These are phyloP conservation scores for Streblospio benedicti DNA, from an alignment of 1,140 invertebrate species.

Conservation along the genomic window DNA sequence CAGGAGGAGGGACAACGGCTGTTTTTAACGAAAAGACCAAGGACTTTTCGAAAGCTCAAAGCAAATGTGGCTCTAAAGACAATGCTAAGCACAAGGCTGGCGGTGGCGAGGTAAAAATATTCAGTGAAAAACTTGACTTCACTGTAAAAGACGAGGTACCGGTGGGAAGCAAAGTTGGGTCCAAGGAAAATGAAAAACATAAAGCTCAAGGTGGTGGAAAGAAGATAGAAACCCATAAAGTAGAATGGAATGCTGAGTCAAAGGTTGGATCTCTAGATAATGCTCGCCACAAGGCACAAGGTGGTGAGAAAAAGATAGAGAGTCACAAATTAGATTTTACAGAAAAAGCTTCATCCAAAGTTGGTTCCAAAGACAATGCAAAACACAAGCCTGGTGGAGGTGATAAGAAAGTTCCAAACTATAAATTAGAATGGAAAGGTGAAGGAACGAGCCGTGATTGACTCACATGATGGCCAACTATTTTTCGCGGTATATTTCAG, in stretches of 20 bases:
- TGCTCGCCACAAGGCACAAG: conserved; percentile 19
- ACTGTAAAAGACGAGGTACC: conserved; percentile 51
- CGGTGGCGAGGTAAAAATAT: conserved; percentile 57
- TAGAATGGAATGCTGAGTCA: conserved; percentile 85
- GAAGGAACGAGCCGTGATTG: too few species aligned
- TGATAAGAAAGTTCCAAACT: conserved; percentile 68
- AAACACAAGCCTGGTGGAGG: conserved; percentile 81
- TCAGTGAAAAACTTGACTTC: conserved; percentile 83
- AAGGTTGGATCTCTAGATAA: conserved; percentile 50
- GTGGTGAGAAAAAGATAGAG: conserved; percentile 60
- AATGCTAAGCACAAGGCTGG: conserved; percentile 84
- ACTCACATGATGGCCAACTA: too few species aligned
- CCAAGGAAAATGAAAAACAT: conserved; percentile 80
- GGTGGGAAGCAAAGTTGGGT: conserved; percentile 74
- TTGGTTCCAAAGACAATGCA: conserved; percentile 75
- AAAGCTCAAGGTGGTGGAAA: conserved; percentile 83
- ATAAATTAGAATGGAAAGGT: too few species aligned
- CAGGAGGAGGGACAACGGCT: conserved; percentile 82
- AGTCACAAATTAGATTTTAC: conserved; percentile 82
- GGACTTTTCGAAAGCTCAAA: conserved; percentile 24
- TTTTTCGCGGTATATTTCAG: too few species aligned
- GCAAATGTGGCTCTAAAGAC: conserved; percentile 66
- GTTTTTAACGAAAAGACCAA: too few species aligned
- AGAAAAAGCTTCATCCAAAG: conserved; percentile 44
- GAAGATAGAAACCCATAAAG: conserved; percentile 53